Evolutionary conservation across 2,888 invertebrate species (phyloP).

Genomic region (Entomobrya proxima): DNA sequence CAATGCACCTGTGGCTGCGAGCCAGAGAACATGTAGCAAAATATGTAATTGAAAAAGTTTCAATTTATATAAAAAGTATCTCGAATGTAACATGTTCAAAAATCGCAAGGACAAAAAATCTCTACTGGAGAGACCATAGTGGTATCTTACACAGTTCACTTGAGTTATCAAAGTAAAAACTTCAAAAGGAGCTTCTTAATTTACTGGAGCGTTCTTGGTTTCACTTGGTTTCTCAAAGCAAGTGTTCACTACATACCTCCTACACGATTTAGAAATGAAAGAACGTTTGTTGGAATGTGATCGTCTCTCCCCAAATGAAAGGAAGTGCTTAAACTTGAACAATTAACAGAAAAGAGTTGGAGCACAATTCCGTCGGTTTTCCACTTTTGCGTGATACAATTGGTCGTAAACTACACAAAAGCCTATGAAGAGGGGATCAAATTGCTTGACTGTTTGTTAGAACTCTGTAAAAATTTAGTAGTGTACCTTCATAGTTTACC

Average conservation of each 20-base stretch:
- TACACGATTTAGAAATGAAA: neutral
- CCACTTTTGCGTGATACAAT: neutral
- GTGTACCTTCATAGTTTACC: neutral
- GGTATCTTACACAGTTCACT: neutral
- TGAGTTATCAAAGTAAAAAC: slow-evolving; percentile 19
- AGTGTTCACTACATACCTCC: neutral
- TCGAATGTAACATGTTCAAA: too few relatives aligned
- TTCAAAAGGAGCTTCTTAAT: slow-evolving; percentile 14
- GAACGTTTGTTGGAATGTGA: neutral
- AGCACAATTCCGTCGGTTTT: neutral
- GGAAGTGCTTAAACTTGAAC: neutral
- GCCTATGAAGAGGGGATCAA: neutral
- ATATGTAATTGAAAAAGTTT: too few relatives aligned
- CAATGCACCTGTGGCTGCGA: too few relatives aligned
- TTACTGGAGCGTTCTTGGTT: neutral
- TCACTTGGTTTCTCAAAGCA: neutral
- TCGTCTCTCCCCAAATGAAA: neutral
- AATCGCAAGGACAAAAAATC: too few relatives aligned
- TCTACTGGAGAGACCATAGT: neutral
- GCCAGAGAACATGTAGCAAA: too few relatives aligned
- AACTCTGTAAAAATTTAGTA: neutral
- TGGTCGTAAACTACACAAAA: neutral
- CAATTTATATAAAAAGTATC: too few relatives aligned
- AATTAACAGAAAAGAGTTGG: neutral
- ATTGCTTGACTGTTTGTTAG: neutral